Evolutionary conservation across 1,140 invertebrate species (phyloP).

Genomic region (Araneus ventricosus): DNA sequence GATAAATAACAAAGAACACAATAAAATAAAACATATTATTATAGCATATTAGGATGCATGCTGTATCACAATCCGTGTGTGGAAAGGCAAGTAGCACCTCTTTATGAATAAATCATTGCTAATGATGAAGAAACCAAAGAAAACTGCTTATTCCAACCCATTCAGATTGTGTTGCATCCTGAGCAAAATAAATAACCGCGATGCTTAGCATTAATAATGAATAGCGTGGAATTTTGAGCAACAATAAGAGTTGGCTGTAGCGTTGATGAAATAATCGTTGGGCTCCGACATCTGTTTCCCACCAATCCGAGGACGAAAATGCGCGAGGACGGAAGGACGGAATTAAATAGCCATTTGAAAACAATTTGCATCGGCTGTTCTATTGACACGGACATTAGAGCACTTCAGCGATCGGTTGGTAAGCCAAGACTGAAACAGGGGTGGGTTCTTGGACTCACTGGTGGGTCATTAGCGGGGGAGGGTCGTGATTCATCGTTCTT

Average conservation of each 20-base stretch:
- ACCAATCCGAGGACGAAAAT: slow-evolving; percentile 30
- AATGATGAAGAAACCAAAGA: too few species aligned
- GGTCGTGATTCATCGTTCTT: slow-evolving; percentile 70
- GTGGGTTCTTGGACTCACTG: slow-evolving; percentile 57
- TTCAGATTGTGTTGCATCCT: too few species aligned
- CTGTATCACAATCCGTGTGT: too few species aligned
- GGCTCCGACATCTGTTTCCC: slow-evolving; percentile 64
- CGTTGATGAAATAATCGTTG: slow-evolving; percentile 75
- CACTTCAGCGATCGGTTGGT: slow-evolving; percentile 67
- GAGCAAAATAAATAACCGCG: too few species aligned
- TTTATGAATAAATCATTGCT: too few species aligned
- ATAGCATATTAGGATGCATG: too few species aligned
- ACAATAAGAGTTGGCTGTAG: neutral
- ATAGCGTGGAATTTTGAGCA: neutral
- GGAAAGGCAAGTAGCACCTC: too few species aligned
- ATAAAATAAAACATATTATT: too few species aligned
- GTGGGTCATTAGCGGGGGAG: slow-evolving; percentile 67
- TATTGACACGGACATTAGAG: slow-evolving; percentile 75
- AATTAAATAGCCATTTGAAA: slow-evolving; percentile 75
- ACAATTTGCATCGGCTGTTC: slow-evolving; percentile 75
- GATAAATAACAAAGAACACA: too few species aligned
- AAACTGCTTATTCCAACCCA: too few species aligned
- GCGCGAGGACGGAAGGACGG: slow-evolving; percentile 54
- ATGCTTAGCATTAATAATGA: slow-evolving; percentile 17
- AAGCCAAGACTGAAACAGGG: slow-evolving; percentile 60